Evolutionary conservation across 2,113 vertebrate species (phyloP).

Genomic region (Percopsis transmontana): DNA sequence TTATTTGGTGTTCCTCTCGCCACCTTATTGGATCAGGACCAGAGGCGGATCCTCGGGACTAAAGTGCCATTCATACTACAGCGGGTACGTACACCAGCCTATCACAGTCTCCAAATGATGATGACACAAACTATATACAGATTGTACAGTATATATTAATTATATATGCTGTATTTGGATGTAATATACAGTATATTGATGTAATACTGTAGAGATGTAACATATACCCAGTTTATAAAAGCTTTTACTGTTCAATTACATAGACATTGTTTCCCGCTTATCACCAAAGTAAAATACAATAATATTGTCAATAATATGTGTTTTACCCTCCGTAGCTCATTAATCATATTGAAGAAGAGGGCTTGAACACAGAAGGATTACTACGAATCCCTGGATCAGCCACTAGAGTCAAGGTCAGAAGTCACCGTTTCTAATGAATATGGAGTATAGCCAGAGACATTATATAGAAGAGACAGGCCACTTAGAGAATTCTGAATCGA

Average conservation of each 20-base stretch:
- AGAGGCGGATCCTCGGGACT: conserved; percentile 82
- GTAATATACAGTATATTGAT: no score
- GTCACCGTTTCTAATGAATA: background rate
- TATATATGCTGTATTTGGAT: no score
- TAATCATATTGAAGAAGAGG: conserved; percentile 87
- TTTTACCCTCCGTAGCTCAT: conserved; percentile 79
- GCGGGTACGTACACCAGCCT: conserved; percentile 71
- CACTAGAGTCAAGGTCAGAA: conserved; percentile 87
- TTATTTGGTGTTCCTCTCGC: conserved; percentile 88
- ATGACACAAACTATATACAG: background rate
- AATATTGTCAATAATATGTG: background rate
- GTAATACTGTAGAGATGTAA: background rate
- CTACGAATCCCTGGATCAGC: conserved; percentile 91
- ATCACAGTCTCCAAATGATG: no score
- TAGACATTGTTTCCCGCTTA: no score
- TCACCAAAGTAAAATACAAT: no score
- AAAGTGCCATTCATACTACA: conserved; percentile 92
- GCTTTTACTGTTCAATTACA: background rate
- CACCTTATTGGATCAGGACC: conserved; percentile 91
- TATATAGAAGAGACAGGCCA: no score
- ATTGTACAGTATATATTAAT: background rate
- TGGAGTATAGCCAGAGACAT: background rate
- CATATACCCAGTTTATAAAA: background rate
- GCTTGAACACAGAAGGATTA: conserved; percentile 92
- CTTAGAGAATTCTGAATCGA: no score